Percentiles rank a stretch among this genome's conserved stretches.
Conservation (phyloP, 1,140 invertebrate genomes). For the Coelopa frigida region DNA sequence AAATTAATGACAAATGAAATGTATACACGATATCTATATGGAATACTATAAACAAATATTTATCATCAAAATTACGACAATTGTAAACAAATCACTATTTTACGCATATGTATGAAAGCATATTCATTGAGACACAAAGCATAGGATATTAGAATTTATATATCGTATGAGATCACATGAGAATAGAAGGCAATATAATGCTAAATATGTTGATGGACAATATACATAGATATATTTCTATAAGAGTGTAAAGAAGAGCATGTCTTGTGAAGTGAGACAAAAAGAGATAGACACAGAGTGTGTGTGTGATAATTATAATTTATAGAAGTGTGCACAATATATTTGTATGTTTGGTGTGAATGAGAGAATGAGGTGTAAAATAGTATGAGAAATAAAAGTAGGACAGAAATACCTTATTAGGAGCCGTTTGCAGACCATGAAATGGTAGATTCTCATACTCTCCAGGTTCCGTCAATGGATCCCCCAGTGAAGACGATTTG, state of each 20-base stretch:
- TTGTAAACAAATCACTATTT: too few species aligned
- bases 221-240: conserved; percentile 1
- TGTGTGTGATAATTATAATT: neutral
- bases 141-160: too few species aligned
- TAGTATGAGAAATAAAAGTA: conserved; percentile 10
- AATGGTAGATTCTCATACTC: conserved; percentile 92
- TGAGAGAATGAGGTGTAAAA: conserved; percentile 6
- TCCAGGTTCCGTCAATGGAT: conserved; percentile 51
- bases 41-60: too few species aligned
- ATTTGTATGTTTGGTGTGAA: conserved; percentile 5
- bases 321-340: neutral
- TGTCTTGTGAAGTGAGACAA: conserved; percentile 1
- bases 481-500: conserved; percentile 44
- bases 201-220: conserved; percentile 1
- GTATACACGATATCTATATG: too few species aligned
- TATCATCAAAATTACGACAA: too few species aligned
- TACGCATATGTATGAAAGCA: too few species aligned
- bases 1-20: too few species aligned
- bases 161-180: too few species aligned
- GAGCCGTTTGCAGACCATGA: conserved; percentile 82
- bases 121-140: too few species aligned
- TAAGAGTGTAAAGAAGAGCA: too few species aligned
- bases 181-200: too few species aligned
- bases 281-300: neutral
- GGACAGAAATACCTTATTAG: conserved; percentile 69